Percentiles rank a stretch among this genome's conserved stretches.
phyloP scores from a whole-genome alignment of 2,113 vertebrate genomes.

The Irena cyanogastra region DNA sequence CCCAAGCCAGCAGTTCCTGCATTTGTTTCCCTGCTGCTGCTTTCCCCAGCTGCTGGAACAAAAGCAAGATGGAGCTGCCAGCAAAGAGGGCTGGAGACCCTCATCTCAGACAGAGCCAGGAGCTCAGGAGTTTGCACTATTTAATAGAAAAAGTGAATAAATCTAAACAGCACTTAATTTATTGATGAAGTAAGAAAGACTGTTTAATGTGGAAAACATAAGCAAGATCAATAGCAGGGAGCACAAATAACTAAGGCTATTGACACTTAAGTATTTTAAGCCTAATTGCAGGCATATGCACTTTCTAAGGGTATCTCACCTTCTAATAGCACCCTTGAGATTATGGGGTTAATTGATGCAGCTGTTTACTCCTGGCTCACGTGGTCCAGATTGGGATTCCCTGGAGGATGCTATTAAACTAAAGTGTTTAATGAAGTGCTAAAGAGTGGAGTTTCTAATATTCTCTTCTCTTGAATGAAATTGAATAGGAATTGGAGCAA shows the following conservation, averaged over 20 bases:
- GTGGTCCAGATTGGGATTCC: constrained; percentile 77
- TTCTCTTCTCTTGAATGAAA: constrained; percentile 1
- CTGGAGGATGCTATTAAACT: constrained; percentile 83
- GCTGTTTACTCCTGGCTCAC: constrained; percentile 88
- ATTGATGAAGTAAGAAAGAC: constrained; percentile 58
- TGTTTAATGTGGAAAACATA: constrained; percentile 60
- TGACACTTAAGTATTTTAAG: constrained; percentile 75
- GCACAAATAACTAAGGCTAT: constrained; percentile 76
- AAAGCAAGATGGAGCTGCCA: background rate
- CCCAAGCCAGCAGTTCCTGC: background rate
- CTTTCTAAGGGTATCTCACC: constrained; percentile 83
- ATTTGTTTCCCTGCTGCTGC: background rate
- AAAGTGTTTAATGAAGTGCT: constrained; percentile 89
- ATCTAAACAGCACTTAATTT: constrained; percentile 47
- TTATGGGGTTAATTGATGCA: constrained; percentile 87
- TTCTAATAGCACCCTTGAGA: constrained; percentile 83
- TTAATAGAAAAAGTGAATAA: constrained; percentile 60
- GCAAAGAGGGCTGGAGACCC: background rate
- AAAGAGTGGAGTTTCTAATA: constrained; percentile 75
- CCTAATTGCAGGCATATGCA: constrained; percentile 82
- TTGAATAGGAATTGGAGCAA: background rate
- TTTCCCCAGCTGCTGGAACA: background rate
- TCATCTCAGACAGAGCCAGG: background rate
- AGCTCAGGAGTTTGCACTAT: background rate
- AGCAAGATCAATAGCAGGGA: constrained; percentile 63